A percentile compares a stretch with the other conserved stretches of the same genome.
Evolutionary conservation across 1,140 invertebrate genomes (phyloP).

Genomic region (Formica exsecta): DNA sequence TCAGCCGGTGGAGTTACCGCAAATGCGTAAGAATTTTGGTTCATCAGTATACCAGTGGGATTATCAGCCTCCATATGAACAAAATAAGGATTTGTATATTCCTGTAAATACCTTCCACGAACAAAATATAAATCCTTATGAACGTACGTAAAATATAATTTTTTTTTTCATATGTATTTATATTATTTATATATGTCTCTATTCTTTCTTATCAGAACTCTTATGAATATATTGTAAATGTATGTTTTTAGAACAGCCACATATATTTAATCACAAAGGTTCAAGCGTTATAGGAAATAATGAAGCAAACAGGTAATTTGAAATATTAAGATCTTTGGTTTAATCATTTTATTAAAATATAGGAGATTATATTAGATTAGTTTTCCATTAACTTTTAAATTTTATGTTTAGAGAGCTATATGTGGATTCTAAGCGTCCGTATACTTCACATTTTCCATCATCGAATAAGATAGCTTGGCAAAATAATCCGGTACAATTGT

Average conservation of each 20-base stretch:
- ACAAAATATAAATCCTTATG: slow-evolving; percentile 78
- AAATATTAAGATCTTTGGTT: slow-evolving; percentile 19
- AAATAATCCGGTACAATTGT: slow-evolving; percentile 68
- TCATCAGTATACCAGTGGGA: slow-evolving; percentile 81
- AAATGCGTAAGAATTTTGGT: slow-evolving; percentile 76
- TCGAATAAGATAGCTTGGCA: slow-evolving; percentile 79
- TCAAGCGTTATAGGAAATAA: slow-evolving; percentile 88
- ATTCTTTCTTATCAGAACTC: background rate
- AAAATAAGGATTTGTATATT: slow-evolving; percentile 78
- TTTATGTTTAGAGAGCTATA: slow-evolving; percentile 71
- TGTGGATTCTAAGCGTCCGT: slow-evolving; percentile 75
- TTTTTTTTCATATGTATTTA: slow-evolving; percentile 21
- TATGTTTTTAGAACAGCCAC: slow-evolving; percentile 82
- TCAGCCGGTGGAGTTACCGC: slow-evolving; percentile 70
- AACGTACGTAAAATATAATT: slow-evolving; percentile 74
- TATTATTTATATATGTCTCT: background rate
- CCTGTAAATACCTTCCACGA: slow-evolving; percentile 74
- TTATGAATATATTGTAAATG: background rate
- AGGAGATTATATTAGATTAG: background rate
- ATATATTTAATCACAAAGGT: slow-evolving; percentile 90
- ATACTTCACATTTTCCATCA: slow-evolving; percentile 77
- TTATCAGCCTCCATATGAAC: slow-evolving; percentile 81
- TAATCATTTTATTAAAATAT: slow-evolving; percentile 14
- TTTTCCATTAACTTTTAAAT: slow-evolving; percentile 33
- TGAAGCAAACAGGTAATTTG: slow-evolving; percentile 83